Evolutionary conservation across 1,140 invertebrate species (phyloP), one percentile per base, ranked within the genome.

Genomic region (Coelopa frigida): DNA sequence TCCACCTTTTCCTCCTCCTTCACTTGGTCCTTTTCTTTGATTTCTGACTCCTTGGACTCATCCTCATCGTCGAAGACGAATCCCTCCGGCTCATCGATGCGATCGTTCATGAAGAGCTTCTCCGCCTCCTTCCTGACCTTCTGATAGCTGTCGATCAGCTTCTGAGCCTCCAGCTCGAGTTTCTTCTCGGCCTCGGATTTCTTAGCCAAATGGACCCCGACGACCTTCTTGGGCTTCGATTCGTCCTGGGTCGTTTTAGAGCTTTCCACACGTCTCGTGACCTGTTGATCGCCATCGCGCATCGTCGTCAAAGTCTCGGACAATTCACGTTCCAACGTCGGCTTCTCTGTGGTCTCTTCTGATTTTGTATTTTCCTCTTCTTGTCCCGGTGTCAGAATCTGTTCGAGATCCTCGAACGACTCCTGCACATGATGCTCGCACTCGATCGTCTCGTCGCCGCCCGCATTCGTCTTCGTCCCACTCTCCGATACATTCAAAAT

Each of bases 401-500:
- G 58, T 27, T 61, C 52, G 1, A 48, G 49, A 53, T 66, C 52
- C 12, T 61, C 22, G 17, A 59, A 67, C 11, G 51, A 54, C 15
- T 67, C 60, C 36, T 56, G 52, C 14, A 63, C 59, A 22, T 49
- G 54, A 38, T 56, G 53, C 40, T 67, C 62, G 40, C 58, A 63
- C 20, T 67, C 63, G 39, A 61, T 58, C n/a, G 49, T 53, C 27
- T 58, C 36, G 11, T 51, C 49, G 7, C 37, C 54, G 12, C 57
- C 51, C 23, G 51, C 48, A 53, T 53, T 48, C 51, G 59, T 46
- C 60, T 66, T 61, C 42, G 65, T 67, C 51, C 63, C 63, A 54
- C 63, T 56, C 57, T 67, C 63, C 54, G 63, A 67, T 66, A 66
- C 57, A 53, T 59, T 66, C 62, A 67, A 53, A 56, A 54, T 67